These are phyloP conservation scores for Drosophila insularis DNA, from an alignment of 1,140 invertebrate genomes.

Conservation along the genomic window DNA sequence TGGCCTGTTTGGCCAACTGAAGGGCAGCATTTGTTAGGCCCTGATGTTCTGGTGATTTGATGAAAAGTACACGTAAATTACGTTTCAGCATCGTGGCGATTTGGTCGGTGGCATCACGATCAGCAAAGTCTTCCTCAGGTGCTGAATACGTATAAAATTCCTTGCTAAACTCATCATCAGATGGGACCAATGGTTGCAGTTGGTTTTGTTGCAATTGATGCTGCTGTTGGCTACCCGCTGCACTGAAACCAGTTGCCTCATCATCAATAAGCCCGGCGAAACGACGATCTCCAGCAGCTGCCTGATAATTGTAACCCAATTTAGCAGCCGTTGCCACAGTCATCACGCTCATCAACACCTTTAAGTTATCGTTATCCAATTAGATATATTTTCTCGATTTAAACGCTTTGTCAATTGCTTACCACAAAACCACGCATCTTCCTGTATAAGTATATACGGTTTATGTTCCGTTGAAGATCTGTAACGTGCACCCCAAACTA, in stretches of 20 bases:
- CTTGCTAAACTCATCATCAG: conserved; percentile 65
- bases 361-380: conserved; percentile 6
- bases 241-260: conserved; percentile 67
- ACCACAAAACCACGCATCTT: conserved; percentile 73
- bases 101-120: conserved; percentile 53
- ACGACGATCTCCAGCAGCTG: conserved; percentile 48
- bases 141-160: conserved; percentile 65
- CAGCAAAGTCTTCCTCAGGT: conserved; percentile 65
- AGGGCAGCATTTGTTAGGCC: conserved; percentile 66
- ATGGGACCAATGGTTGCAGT: conserved; percentile 7
- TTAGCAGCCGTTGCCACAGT: conserved; percentile 46
- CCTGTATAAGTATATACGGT: conserved; percentile 16
- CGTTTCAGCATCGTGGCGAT: conserved; percentile 63
- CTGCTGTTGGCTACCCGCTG: conserved; percentile 23
- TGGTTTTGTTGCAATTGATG: conserved; percentile 2
- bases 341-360: conserved; percentile 57
- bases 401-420: conserved; percentile 21
- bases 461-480: conserved; percentile 36
- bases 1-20: conserved; percentile 68
- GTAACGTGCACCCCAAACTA: conserved; percentile 38
- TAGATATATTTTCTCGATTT: not conserved
- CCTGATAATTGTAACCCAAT: conserved; percentile 64
- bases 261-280: conserved; percentile 67
- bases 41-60: conserved; percentile 69
- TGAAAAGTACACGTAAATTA: conserved; percentile 68